These are phyloP conservation scores for Cryptotis parvus DNA, from an alignment of 2,113 vertebrate genomes.

Conservation along the genomic window DNA sequence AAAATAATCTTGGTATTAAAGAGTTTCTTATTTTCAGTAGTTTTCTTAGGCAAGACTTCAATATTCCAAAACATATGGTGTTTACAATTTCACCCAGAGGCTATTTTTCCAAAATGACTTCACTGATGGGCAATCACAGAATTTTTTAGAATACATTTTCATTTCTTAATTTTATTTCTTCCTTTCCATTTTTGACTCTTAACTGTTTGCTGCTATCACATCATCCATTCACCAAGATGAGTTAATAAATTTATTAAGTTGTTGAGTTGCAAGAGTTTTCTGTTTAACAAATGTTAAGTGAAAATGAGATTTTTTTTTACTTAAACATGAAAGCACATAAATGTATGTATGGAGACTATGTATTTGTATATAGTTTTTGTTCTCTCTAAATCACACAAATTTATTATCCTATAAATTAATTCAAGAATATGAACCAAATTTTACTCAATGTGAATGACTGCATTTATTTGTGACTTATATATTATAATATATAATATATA, in stretches of 20 bases:
- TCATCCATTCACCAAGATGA: constrained; percentile 19
- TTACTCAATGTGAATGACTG: constrained; percentile 25
- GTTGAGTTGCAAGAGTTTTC: background rate
- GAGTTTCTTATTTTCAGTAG: constrained; percentile 35
- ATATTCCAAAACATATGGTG: constrained; percentile 77
- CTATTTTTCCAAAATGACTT: constrained; percentile 77
- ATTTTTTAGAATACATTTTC: constrained; percentile 69
- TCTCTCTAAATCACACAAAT: background rate
- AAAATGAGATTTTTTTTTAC: constrained; percentile 48
- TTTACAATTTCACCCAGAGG: constrained; percentile 74
- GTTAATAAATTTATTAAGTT: background rate
- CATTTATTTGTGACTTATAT: no score
- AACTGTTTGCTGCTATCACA: constrained; percentile 27
- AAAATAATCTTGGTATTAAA: constrained; percentile 62
- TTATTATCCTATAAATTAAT: background rate
- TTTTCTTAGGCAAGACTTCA: constrained; percentile 67
- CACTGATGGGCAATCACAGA: constrained; percentile 62
- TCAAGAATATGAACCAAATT: background rate
- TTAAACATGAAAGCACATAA: background rate
- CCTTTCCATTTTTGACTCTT: constrained; percentile 37
- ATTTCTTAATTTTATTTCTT: constrained; percentile 65
- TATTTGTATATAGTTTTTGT: background rate
- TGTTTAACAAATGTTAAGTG: background rate
- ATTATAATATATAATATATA: no score
- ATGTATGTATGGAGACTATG: background rate